Evolutionary conservation across 2,888 invertebrate species (phyloP), one percentile per base, ranked within the genome.

Genomic region (Laothoe populi): DNA sequence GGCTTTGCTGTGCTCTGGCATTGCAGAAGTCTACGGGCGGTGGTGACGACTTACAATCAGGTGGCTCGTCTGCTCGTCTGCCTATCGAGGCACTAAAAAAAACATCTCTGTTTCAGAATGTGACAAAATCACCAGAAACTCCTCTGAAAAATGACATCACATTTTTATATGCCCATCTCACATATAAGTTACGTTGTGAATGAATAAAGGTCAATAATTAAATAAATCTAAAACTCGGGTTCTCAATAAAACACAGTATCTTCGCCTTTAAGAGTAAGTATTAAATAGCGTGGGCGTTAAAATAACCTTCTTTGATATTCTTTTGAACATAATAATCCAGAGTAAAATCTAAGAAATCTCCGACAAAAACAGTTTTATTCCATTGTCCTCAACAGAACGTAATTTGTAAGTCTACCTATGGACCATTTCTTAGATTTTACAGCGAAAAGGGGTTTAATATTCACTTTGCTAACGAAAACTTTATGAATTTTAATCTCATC

Each of bases 381-480:
- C 16, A 11, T 35, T 53, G 19, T 53, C 42, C 16, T 31, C 38
- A 2, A 11, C 10, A 38, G 10, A 38, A 38, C 35, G 8, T 35
- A 26, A 53, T 10, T 53, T 7, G 4, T 31, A 49, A 53, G 16
- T 44, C 2, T 19, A 26, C 10, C n/a, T 5, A 11, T 31, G 10
- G 10, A 31, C 7, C 8, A 2, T 31, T 10, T 19, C 8, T 35
- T 4, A 31, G 19, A 53, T 19, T 35, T 53, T 4, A 53, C 19
- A 35, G 10, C 10, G 19, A 53, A 35, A 53, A 53, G 16, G 11
- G 26, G 11, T 21, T 21, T 0, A 19, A 31, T 16, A 49, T 53
- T 53, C 53, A 53, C n/a, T 19, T 35, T 19, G 7, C n/a, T 11
- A 53, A 21, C 11, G 31, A 35, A 53, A 35, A 53, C 53, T 53